A percentile compares a stretch with the other conserved stretches of the same genome.
These are phyloP conservation scores for Xiphorhynchus elegans DNA, from an alignment of 2,113 vertebrate species.

Conservation along the genomic window DNA sequence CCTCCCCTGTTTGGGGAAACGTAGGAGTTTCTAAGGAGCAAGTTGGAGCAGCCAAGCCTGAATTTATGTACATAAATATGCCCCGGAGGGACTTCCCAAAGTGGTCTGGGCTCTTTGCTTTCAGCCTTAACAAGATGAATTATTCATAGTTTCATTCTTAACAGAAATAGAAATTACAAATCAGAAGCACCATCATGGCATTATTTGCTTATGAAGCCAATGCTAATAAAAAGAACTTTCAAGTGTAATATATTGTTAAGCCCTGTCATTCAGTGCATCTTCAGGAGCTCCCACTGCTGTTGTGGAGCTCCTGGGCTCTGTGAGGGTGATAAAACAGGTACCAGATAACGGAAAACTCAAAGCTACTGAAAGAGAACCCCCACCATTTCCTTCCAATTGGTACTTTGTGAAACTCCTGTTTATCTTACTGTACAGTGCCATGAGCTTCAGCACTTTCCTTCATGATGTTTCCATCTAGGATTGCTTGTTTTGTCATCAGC, in stretches of 20 bases:
- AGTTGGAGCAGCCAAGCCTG: constrained; percentile 33
- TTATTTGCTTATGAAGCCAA: not conserved
- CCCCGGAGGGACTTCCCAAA: not conserved
- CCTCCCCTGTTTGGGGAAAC: not conserved
- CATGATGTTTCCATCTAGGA: constrained; percentile 83
- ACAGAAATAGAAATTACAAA: constrained; percentile 32
- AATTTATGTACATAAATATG: constrained; percentile 4
- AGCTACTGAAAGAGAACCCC: not conserved
- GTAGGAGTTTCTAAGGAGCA: constrained; percentile 5
- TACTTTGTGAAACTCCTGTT: constrained; percentile 3
- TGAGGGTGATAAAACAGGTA: not conserved
- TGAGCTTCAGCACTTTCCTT: constrained; percentile 87
- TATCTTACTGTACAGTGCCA: constrained; percentile 91
- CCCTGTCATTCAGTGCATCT: not conserved
- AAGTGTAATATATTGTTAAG: not conserved
- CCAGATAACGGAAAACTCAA: not conserved
- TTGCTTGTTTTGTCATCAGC: constrained; percentile 85
- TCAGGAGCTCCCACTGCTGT: not conserved
- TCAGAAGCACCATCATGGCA: not conserved
- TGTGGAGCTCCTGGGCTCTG: not conserved
- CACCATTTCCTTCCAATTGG: not conserved
- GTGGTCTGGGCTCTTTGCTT: not conserved
- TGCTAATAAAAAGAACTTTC: constrained; percentile 10
- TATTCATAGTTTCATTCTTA: constrained; percentile 61
- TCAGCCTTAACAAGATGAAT: not conserved